Conservation (phyloP, 2,797 vertebrate genomes). For the Melanitta fusca region DNA sequence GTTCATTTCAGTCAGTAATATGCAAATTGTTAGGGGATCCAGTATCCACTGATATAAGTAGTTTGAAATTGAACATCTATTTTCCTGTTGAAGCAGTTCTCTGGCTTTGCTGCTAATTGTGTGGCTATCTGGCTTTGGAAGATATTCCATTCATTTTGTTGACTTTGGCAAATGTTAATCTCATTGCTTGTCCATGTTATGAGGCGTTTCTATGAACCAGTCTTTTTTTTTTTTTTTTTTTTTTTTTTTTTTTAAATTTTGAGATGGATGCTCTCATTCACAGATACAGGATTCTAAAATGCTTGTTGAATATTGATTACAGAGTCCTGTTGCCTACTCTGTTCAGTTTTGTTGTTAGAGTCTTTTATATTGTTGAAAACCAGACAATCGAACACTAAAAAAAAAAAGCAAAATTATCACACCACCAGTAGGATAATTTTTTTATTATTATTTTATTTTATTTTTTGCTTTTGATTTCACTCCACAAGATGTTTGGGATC, state of each 20-base stretch:
- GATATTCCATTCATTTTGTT: neutral
- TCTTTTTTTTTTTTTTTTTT: neutral
- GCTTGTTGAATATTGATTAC: neutral
- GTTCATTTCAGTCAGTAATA: neutral
- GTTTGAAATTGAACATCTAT: neutral
- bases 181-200: neutral
- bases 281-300: neutral
- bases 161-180: neutral
- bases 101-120: neutral
- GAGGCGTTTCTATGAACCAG: neutral
- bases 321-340: neutral
- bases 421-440: neutral
- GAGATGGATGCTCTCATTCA: neutral
- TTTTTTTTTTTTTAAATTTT: neutral
- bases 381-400: neutral
- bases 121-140: slow-evolving; percentile 21
- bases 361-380: neutral
- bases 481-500: neutral
- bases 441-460: neutral
- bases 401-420: neutral
- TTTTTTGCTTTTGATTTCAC: neutral
- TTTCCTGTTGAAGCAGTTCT: neutral
- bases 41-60: neutral
- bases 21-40: neutral
- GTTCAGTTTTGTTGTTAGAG: neutral